phyloP scores from a whole-genome alignment of 2,888 invertebrate genomes.

The Diarsia brunnea region DNA sequence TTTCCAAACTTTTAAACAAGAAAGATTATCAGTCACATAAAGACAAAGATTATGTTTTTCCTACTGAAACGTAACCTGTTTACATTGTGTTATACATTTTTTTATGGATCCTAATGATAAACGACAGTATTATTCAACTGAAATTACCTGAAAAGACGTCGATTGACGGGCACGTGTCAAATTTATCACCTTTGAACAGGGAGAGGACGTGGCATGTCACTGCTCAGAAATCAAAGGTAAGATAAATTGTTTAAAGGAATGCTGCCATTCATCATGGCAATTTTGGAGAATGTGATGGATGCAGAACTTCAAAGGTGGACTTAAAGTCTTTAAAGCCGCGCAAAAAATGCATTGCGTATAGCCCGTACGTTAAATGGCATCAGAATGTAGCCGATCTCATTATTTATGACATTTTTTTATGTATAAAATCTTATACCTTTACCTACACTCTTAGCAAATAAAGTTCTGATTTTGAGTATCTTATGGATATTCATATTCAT shows the following conservation, averaged over 20 bases:
- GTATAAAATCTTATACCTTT: no score
- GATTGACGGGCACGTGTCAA: slow-evolving; percentile 73
- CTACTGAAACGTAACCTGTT: background rate
- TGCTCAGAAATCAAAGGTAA: slow-evolving; percentile 54
- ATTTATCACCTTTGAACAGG: slow-evolving; percentile 70
- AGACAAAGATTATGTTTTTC: background rate
- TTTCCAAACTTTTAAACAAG: background rate
- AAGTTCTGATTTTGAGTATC: no score
- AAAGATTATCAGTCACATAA: background rate
- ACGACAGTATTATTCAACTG: slow-evolving; percentile 73
- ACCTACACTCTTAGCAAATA: no score
- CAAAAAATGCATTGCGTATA: background rate
- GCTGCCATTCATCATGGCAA: slow-evolving; percentile 34
- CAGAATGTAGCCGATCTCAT: no score
- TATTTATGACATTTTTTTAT: no score
- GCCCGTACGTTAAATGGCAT: background rate
- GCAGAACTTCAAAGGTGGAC: background rate
- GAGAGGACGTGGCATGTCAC: slow-evolving; percentile 44
- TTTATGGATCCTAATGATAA: slow-evolving; percentile 67
- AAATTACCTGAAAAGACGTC: slow-evolving; percentile 70
- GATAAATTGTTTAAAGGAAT: slow-evolving; percentile 53
- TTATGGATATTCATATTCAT: no score
- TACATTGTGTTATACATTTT: slow-evolving; percentile 55
- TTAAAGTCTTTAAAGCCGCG: background rate
- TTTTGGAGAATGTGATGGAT: slow-evolving; percentile 1